Evolutionary conservation across 2,113 vertebrate species (phyloP).

Genomic region (Centropus unirufus): DNA sequence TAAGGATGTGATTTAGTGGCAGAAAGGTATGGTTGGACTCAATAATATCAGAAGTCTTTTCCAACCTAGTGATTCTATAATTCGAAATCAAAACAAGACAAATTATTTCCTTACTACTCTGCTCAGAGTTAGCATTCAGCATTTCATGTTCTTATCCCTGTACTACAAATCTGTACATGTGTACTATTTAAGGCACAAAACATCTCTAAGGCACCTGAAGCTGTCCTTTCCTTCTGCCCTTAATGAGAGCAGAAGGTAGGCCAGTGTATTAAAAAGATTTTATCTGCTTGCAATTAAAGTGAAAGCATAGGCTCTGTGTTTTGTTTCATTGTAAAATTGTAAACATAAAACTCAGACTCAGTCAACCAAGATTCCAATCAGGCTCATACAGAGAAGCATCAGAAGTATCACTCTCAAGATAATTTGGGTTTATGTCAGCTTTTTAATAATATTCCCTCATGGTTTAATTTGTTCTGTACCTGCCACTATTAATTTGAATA

Average conservation of each 20-base stretch:
- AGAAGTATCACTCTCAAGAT: slow-evolving; percentile 10
- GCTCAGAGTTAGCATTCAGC: not conserved
- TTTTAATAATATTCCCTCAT: slow-evolving; percentile 43
- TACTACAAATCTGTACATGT: not conserved
- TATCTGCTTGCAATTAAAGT: not conserved
- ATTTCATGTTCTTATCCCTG: not conserved
- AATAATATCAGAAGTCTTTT: too few relatives aligned
- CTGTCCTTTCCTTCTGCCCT: not conserved
- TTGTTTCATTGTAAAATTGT: not conserved
- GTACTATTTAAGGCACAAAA: not conserved
- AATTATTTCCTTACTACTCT: not conserved
- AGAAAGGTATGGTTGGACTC: too few relatives aligned
- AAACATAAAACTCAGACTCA: not conserved
- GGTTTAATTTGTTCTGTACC: slow-evolving; percentile 40
- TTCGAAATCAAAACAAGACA: not conserved
- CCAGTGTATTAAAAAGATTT: not conserved
- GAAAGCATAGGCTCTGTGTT: not conserved
- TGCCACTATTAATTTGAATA: slow-evolving; percentile 6
- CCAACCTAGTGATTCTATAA: too few relatives aligned
- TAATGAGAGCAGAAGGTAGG: not conserved
- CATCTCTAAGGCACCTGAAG: not conserved
- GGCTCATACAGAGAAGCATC: slow-evolving; percentile 6
- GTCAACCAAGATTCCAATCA: slow-evolving; percentile 4
- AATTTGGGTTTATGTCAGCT: slow-evolving; percentile 48
- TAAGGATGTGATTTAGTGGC: too few relatives aligned